Percentiles rank a stretch among this genome's conserved stretches.
phyloP scores from a whole-genome alignment of 2,888 invertebrate genomes.

The Palloptera scutellata region DNA sequence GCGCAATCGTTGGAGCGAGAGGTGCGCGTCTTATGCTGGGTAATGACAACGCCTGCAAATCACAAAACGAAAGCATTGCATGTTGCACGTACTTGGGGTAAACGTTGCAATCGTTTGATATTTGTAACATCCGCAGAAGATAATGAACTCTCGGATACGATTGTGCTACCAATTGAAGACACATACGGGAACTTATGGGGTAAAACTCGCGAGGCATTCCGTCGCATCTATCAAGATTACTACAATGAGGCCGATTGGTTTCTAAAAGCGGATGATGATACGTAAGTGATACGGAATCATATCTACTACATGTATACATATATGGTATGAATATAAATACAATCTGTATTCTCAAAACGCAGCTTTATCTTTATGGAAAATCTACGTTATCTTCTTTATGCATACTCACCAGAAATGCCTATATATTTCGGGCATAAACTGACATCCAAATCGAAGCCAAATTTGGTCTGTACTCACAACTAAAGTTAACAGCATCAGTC shows the following conservation, averaged over 20 bases:
- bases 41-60: constrained; percentile 91
- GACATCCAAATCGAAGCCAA: constrained; percentile 66
- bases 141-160: constrained; percentile 72
- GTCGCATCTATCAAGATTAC: constrained; percentile 83
- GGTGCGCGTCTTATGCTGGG: constrained; percentile 92
- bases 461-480: constrained; percentile 49
- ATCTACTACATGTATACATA: neutral
- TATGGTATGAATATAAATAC: neutral
- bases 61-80: constrained; percentile 88
- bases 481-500: too few species aligned
- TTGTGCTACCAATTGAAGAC: constrained; percentile 71
- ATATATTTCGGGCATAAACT: constrained; percentile 90
- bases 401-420: constrained; percentile 74
- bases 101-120: constrained; percentile 83
- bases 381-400: constrained; percentile 82
- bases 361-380: constrained; percentile 84
- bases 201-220: constrained; percentile 93
- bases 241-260: constrained; percentile 92
- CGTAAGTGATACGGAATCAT: constrained; percentile 72
- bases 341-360: too few species aligned
- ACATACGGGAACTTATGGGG: constrained; percentile 92
- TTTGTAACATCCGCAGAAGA: constrained; percentile 85
- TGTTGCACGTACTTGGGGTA: constrained; percentile 94
- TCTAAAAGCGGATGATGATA: constrained; percentile 97
- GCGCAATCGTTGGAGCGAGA: constrained; percentile 76